These are phyloP conservation scores for Callimorpha dominula DNA, from an alignment of 2,888 invertebrate species.

Conservation along the genomic window DNA sequence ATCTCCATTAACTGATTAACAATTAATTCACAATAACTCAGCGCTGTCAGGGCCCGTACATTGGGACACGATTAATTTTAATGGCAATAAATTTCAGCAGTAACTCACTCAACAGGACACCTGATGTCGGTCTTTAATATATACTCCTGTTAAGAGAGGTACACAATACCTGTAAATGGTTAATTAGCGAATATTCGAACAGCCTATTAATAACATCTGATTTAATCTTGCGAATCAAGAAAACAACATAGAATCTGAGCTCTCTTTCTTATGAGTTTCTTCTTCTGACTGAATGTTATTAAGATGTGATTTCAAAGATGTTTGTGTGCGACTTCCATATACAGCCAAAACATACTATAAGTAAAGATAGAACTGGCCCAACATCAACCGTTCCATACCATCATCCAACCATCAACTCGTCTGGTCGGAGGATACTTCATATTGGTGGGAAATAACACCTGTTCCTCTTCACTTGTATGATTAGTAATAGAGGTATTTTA, in stretches of 20 bases:
- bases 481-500: too few relatives aligned
- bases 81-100: conserved; percentile 53
- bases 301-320: too few relatives aligned
- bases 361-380: too few relatives aligned
- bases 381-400: too few relatives aligned
- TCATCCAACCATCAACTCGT: too few relatives aligned
- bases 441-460: too few relatives aligned
- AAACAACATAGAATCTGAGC: not conserved
- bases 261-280: too few relatives aligned
- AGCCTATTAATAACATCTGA: not conserved
- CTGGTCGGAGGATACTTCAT: too few relatives aligned
- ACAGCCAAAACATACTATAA: too few relatives aligned
- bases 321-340: too few relatives aligned
- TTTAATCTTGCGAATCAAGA: not conserved
- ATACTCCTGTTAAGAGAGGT: conserved; percentile 27
- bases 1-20: conserved; percentile 21
- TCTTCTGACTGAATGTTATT: too few relatives aligned
- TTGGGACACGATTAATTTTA: conserved; percentile 57
- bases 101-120: conserved; percentile 57
- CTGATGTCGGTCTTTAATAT: conserved; percentile 52
- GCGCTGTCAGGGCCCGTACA: conserved; percentile 36
- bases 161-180: conserved; percentile 33
- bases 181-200: conserved; percentile 27
- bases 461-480: too few relatives aligned
- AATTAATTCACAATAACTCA: conserved; percentile 57